Evolutionary conservation across 2,797 vertebrate genomes (phyloP).

Genomic region (Poecilia picta): DNA sequence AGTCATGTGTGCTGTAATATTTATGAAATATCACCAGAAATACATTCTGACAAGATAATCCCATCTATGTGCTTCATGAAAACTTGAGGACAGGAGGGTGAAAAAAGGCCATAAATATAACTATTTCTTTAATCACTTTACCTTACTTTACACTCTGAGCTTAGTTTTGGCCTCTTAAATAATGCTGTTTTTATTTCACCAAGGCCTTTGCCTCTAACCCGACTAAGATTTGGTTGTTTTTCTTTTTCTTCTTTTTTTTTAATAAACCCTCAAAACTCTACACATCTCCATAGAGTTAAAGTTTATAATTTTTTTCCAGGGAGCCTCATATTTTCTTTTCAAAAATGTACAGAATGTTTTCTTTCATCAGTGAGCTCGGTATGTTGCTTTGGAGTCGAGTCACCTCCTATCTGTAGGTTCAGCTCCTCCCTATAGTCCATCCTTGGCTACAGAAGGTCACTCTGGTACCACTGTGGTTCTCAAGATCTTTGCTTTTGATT

Average conservation of each 20-base stretch:
- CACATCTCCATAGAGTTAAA: background rate
- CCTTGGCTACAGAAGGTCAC: slow-evolving; percentile 51
- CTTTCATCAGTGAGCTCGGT: background rate
- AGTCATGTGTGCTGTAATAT: background rate
- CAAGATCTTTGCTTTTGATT: slow-evolving; percentile 33
- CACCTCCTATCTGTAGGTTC: background rate
- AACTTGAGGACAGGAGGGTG: background rate
- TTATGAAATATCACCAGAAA: background rate
- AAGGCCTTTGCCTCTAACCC: background rate
- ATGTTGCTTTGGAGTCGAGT: background rate
- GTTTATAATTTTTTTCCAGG: background rate
- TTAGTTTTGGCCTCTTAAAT: background rate
- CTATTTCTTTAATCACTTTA: background rate
- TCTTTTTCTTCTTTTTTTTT: background rate
- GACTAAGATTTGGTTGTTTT: background rate
- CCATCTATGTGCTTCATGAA: background rate
- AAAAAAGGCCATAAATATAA: background rate
- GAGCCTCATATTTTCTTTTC: background rate
- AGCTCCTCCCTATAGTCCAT: background rate
- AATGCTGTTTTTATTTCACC: background rate
- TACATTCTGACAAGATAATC: background rate
- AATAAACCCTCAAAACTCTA: background rate
- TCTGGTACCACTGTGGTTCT: slow-evolving; percentile 35
- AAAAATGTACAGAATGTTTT: background rate
- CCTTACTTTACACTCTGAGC: background rate